These are phyloP conservation scores for Picathartes gymnocephalus DNA, from an alignment of 2,113 vertebrate genomes.

Conservation along the genomic window DNA sequence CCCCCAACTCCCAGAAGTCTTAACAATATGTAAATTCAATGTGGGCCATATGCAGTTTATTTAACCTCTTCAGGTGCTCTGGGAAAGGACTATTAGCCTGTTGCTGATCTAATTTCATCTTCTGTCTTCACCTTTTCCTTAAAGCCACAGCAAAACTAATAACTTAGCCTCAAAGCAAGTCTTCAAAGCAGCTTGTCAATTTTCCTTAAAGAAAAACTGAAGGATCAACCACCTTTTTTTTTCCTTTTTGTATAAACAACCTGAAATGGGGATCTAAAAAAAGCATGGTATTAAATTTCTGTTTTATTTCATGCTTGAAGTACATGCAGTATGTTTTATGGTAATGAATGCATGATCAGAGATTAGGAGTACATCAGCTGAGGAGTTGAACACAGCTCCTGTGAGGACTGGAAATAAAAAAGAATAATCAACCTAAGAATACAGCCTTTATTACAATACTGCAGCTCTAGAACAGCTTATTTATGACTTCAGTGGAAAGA, in stretches of 20 bases:
- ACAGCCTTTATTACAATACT: conserved; percentile 13
- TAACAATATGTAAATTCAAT: conserved; percentile 62
- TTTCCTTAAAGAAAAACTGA: conserved; percentile 43
- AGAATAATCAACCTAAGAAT: conserved; percentile 4
- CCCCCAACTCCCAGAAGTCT: conserved; percentile 18
- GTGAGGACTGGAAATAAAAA: not conserved
- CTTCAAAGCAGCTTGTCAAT: conserved; percentile 59
- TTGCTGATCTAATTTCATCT: conserved; percentile 58
- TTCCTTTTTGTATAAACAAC: conserved; percentile 32
- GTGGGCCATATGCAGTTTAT: conserved; percentile 36
- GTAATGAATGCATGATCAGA: not conserved
- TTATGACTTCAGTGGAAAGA: conserved; percentile 23
- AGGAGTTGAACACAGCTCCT: not conserved
- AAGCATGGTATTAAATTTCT: conserved; percentile 44
- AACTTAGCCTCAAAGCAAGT: conserved; percentile 40
- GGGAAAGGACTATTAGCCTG: conserved; percentile 48
- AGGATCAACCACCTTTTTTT: not conserved
- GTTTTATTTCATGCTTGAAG: conserved; percentile 41
- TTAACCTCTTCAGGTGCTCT: conserved; percentile 62
- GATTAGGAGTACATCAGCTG: conserved; percentile 20
- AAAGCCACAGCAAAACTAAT: conserved; percentile 60
- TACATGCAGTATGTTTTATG: conserved; percentile 16
- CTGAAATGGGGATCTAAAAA: conserved; percentile 21
- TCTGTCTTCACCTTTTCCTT: conserved; percentile 64
- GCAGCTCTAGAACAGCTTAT: conserved; percentile 22